A percentile compares a stretch with the other conserved stretches of the same genome.
These are phyloP conservation scores for Xanthia togata DNA, from an alignment of 2,888 invertebrate genomes.

Conservation along the genomic window DNA sequence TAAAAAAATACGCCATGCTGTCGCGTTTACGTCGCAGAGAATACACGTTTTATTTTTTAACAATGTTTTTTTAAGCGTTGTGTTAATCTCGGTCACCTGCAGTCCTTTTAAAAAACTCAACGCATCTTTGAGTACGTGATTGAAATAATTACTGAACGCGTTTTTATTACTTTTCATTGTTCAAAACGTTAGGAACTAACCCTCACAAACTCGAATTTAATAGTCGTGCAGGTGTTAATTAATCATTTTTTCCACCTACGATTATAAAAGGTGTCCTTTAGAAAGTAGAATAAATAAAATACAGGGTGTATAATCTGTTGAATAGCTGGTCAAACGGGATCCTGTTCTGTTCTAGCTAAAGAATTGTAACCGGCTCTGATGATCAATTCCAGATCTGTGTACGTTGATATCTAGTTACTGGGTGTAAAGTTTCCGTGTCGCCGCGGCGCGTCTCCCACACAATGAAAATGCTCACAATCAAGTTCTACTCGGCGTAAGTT, in stretches of 20 bases:
- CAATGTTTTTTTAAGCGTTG: constrained; percentile 18
- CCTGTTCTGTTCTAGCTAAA: constrained; percentile 58
- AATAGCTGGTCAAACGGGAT: constrained; percentile 71
- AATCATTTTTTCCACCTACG: constrained; percentile 72
- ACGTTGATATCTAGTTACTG: constrained; percentile 78
- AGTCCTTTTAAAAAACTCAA: constrained; percentile 22
- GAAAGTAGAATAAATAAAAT: constrained; percentile 16
- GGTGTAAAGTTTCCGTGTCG: constrained; percentile 83
- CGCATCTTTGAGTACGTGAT: constrained; percentile 47
- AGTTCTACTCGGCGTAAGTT: constrained; percentile 77
- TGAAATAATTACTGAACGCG: constrained; percentile 45
- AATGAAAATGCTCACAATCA: constrained; percentile 76
- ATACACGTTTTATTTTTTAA: constrained; percentile 22
- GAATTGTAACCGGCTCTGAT: constrained; percentile 72
- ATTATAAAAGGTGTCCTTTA: constrained; percentile 11
- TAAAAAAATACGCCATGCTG: constrained; percentile 41
- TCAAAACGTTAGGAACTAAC: constrained; percentile 62
- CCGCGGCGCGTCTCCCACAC: constrained; percentile 69
- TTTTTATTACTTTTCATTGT: constrained; percentile 60
- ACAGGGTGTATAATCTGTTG: constrained; percentile 29
- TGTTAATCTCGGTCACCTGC: constrained; percentile 33
- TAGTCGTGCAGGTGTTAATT: constrained; percentile 77
- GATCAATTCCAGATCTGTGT: constrained; percentile 77
- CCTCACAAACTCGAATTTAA: constrained; percentile 72
- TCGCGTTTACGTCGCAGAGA: constrained; percentile 21